A percentile compares a stretch with the other conserved stretches of the same genome.
phyloP scores from a whole-genome alignment of 2,888 invertebrate genomes.

The Andrena camellia region DNA sequence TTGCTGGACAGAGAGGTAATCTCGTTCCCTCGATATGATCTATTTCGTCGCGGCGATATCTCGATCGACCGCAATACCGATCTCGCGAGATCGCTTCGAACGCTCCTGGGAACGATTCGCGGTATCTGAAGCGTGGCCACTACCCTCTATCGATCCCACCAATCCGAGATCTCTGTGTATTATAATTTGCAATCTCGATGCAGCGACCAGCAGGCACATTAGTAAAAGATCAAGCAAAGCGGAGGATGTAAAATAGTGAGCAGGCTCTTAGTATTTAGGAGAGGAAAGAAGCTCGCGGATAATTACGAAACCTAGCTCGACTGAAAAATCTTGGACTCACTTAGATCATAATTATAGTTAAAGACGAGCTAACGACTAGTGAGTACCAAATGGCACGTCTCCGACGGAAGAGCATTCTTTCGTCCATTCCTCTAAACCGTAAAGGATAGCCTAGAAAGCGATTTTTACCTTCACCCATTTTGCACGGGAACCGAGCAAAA shows the following conservation, averaged over 20 bases:
- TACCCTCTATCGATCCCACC: neutral
- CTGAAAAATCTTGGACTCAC: too few relatives aligned
- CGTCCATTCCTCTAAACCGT: neutral
- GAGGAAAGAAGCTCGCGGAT: too few relatives aligned
- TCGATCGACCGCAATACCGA: neutral
- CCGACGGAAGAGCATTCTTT: neutral
- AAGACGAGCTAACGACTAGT: neutral
- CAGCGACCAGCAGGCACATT: too few relatives aligned
- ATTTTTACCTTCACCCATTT: slow-evolving; percentile 7
- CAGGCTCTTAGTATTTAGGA: too few relatives aligned
- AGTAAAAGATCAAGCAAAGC: too few relatives aligned
- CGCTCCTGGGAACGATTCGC: neutral
- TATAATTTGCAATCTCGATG: too few relatives aligned
- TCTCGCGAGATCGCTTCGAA: neutral
- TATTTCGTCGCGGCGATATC: slow-evolving; percentile 21
- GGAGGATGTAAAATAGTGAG: too few relatives aligned
- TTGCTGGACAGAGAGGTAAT: slow-evolving; percentile 95
- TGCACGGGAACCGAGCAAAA: slow-evolving; percentile 2
- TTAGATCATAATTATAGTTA: slow-evolving; percentile 2
- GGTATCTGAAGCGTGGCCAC: neutral
- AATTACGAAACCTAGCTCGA: too few relatives aligned
- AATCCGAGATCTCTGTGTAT: neutral
- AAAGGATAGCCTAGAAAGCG: neutral
- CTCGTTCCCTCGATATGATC: slow-evolving; percentile 26
- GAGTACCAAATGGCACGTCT: too few relatives aligned